Conservation (phyloP, 1,140 invertebrate species). For the Lepidurus arcticus region DNA sequence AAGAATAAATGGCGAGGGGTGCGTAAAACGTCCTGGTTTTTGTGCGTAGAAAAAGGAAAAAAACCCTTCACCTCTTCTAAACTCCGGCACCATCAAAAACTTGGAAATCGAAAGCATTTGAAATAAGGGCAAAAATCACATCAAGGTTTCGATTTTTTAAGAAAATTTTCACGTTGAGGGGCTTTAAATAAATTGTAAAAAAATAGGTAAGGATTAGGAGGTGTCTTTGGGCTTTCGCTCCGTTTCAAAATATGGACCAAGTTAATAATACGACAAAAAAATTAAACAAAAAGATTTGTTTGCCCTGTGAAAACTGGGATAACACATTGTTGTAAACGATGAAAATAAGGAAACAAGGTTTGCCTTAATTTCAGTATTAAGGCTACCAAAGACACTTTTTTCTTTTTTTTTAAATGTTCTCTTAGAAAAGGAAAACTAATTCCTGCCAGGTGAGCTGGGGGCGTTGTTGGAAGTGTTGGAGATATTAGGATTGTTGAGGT, state of each 20-base stretch:
- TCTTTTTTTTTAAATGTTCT: background rate
- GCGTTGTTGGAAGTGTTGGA: background rate
- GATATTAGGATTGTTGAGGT: background rate
- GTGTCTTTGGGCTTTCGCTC: slow-evolving; percentile 17
- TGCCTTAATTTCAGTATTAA: background rate
- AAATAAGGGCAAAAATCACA: too few species aligned
- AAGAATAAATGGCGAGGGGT: background rate
- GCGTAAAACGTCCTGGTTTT: background rate
- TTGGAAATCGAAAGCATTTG: too few species aligned
- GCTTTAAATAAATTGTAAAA: background rate
- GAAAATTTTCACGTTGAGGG: background rate
- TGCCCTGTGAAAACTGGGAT: background rate
- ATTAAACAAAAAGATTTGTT: background rate
- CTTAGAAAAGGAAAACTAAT: background rate
- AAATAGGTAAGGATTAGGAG: background rate
- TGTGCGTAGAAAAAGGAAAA: background rate
- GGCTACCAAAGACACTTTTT: background rate
- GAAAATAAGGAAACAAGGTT: background rate
- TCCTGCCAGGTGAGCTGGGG: background rate
- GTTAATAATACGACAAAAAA: background rate
- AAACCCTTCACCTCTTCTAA: background rate
- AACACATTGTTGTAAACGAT: too few species aligned
- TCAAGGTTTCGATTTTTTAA: too few species aligned
- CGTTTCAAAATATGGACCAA: background rate
- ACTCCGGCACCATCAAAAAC: too few species aligned